Conservation (phyloP, 2,797 vertebrate genomes). For the Orientallactaga sibirica region DNA sequence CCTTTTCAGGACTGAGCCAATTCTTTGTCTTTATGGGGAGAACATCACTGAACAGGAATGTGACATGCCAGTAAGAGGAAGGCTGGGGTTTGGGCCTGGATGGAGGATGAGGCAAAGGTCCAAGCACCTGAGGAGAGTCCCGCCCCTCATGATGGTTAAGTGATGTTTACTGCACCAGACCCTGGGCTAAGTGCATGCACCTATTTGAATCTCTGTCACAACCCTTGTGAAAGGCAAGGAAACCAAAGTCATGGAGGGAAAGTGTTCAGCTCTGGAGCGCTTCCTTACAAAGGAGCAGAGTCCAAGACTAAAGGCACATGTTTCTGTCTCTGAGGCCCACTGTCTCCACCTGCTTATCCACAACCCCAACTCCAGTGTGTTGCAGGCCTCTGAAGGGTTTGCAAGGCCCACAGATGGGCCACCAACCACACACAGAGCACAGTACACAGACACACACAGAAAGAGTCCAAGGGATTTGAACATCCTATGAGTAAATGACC, state of each 20-base stretch:
- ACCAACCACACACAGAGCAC: not conserved
- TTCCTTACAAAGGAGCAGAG: not conserved
- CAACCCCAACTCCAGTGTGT: not conserved
- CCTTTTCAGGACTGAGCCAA: not conserved
- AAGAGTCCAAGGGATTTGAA: not conserved
- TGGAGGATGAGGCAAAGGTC: not conserved
- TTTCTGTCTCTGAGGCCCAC: not conserved
- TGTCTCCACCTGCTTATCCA: not conserved
- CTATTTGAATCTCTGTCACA: not conserved
- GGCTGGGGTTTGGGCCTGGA: not conserved
- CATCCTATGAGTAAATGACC: not conserved
- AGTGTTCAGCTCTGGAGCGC: not conserved
- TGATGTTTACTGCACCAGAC: not conserved
- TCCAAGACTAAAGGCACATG: not conserved
- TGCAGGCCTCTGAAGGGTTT: not conserved
- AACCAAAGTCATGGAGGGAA: not conserved
- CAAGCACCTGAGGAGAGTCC: not conserved
- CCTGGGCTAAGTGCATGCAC: not conserved
- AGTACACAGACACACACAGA: too few species aligned
- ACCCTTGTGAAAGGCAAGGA: not conserved
- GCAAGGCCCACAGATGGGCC: not conserved
- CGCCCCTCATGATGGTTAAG: not conserved
- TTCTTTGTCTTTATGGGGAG: not conserved
- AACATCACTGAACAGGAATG: not conserved
- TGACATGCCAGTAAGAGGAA: not conserved